Evolutionary conservation across 2,888 invertebrate species (phyloP), one percentile per base, ranked within the genome.

Genomic region (Nycteola revayana): DNA sequence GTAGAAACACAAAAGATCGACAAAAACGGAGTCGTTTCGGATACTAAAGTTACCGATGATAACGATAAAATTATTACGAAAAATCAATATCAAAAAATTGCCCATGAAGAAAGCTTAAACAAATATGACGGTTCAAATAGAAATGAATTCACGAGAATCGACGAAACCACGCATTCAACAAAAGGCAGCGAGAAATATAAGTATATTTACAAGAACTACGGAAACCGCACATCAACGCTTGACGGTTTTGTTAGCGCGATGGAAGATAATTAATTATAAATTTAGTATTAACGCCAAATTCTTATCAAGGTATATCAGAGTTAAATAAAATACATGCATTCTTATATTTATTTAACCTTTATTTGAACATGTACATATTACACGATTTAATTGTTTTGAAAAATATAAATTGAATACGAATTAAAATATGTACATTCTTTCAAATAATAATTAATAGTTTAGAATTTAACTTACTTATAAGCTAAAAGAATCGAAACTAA

Each of bases 131-230:
- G 48, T 38, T 36, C 41, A 38, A 65, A 50, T 25, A 57, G 56
- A 30, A 55, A 60, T 25, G 46, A 57, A 32, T 53, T 78, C 34
- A 72, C 60, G 62, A 82, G 73, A 65, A 70, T 85, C 38, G 68
- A 73, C 21, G 69, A 71, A 10, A 71, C 75, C 7, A 66, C 77
- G 14, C 27, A 48, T 38, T 43, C 66, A 32, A 65, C 68, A 11
- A 69, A 63, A 43, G 48, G 56, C 25, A 56, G 52, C 9, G 47
- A 57, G 30, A 69, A 62, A 29, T 58, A 67, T 29, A 66, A 56
- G 26, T 52, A 71, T 36, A 45, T 62, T 33, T 50, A 54, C 2
- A 66, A 66, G 52, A 64, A 56, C 41, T 54, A 60, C 28, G 53
- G 34, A 17, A 70, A 75, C 28, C 56, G 46, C 31, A 70, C 58